These are phyloP conservation scores for Montifringilla adamsi DNA, from an alignment of 2,113 vertebrate species.

Conservation along the genomic window DNA sequence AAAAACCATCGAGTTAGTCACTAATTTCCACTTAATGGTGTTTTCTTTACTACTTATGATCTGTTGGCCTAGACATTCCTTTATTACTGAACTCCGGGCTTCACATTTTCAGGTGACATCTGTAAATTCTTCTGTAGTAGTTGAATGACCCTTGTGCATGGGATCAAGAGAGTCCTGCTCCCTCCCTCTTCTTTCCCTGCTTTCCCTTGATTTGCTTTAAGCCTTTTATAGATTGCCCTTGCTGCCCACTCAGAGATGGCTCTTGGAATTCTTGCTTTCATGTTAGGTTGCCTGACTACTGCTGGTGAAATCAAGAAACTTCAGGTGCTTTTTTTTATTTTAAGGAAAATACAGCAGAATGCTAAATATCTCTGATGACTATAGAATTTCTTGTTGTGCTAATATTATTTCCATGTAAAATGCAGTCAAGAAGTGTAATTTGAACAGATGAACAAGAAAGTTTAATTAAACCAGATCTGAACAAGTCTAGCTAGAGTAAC, in stretches of 20 bases:
- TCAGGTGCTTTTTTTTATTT: neutral
- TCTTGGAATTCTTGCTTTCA: slow-evolving; percentile 9
- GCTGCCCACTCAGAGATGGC: neutral
- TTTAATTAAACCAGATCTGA: slow-evolving; percentile 8
- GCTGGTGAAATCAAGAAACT: neutral
- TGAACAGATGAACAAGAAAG: neutral
- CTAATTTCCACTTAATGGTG: neutral
- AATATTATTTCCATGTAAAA: neutral
- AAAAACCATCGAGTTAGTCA: neutral
- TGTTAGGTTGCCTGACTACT: neutral
- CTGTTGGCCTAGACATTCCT: neutral
- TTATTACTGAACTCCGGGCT: neutral
- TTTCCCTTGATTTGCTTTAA: neutral
- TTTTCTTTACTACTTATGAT: neutral
- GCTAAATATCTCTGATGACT: neutral
- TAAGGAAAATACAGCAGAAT: neutral
- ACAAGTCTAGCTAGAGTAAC: slow-evolving; percentile 5
- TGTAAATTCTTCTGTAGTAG: neutral
- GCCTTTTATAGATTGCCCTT: neutral
- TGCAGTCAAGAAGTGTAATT: neutral
- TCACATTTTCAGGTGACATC: neutral
- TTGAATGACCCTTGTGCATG: neutral
- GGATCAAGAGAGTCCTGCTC: neutral
- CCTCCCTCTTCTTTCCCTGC: neutral
- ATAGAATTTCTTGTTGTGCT: neutral